These are phyloP conservation scores for roundworm (Caenorhabditis elegans) DNA, from an alignment of 1,140 invertebrate species.

Conservation along the genomic window DNA sequence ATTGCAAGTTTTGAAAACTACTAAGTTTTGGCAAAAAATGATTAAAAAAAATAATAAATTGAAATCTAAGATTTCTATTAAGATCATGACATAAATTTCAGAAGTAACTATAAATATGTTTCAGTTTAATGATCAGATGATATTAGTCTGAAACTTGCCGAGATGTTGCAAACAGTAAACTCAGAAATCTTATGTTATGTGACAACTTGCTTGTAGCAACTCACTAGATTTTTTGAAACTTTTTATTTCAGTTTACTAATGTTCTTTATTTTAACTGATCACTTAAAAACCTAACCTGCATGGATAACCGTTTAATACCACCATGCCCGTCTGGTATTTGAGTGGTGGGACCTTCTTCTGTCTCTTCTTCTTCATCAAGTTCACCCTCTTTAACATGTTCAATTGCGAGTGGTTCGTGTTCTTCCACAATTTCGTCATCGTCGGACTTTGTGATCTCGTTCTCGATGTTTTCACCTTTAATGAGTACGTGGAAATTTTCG, in stretches of 20 bases:
- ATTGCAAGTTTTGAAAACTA: no score
- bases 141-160: no score
- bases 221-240: no score
- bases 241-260: not conserved
- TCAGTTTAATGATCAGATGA: no score
- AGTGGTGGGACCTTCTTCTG: not conserved
- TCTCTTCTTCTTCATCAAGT: not conserved
- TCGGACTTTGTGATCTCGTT: constrained; percentile 3
- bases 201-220: no score
- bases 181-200: no score
- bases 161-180: no score
- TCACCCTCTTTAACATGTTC: constrained; percentile 39
- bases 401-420: constrained; percentile 8
- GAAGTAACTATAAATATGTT: no score
- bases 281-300: not conserved
- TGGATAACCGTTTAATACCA: constrained; percentile 26
- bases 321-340: constrained; percentile 10
- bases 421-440: not conserved
- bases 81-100: no score
- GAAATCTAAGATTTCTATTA: no score
- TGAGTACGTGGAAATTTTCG: not conserved
- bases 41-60: no score
- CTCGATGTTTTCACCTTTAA: not conserved
- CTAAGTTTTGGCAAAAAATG: no score
- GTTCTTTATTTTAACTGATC: not conserved